Conservation (phyloP, 1,140 invertebrate genomes). For the Calliopsis andreniformis region DNA sequence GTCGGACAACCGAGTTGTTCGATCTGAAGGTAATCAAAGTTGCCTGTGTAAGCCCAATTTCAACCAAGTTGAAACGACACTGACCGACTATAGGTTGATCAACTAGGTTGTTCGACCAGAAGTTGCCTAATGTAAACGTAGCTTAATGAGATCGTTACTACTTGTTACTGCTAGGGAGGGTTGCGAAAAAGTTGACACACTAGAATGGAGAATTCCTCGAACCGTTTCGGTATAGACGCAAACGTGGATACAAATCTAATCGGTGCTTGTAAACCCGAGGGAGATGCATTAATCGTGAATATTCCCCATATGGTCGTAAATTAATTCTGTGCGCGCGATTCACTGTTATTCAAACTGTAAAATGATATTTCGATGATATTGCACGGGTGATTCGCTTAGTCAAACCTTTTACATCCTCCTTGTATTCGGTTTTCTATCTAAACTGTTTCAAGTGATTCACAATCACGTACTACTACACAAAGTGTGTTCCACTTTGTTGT, state of each 20-base stretch:
- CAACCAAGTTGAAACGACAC: too few species aligned
- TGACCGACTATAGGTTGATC: too few species aligned
- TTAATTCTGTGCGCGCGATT: slow-evolving; percentile 68
- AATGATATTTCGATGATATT: slow-evolving; percentile 63
- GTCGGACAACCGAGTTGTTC: too few species aligned
- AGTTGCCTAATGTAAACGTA: too few species aligned
- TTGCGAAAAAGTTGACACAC: too few species aligned
- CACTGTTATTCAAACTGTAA: slow-evolving; percentile 69
- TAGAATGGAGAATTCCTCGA: slow-evolving; percentile 23
- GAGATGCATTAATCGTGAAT: slow-evolving; percentile 63
- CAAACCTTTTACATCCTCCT: slow-evolving; percentile 1
- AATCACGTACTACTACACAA: not conserved
- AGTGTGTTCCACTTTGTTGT: not conserved
- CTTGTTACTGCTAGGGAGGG: too few species aligned
- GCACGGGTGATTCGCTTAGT: slow-evolving; percentile 33
- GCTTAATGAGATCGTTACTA: too few species aligned
- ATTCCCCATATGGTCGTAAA: slow-evolving; percentile 54
- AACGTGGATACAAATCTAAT: slow-evolving; percentile 57
- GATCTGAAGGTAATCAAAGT: too few species aligned
- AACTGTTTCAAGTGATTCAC: not conserved
- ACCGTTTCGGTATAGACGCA: slow-evolving; percentile 36
- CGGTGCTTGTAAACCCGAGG: slow-evolving; percentile 32
- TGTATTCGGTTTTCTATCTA: not conserved
- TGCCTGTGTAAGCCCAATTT: not conserved
- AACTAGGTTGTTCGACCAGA: too few species aligned